These are phyloP conservation scores for Melitaea athalia DNA, from an alignment of 2,888 invertebrate species.

Conservation along the genomic window DNA sequence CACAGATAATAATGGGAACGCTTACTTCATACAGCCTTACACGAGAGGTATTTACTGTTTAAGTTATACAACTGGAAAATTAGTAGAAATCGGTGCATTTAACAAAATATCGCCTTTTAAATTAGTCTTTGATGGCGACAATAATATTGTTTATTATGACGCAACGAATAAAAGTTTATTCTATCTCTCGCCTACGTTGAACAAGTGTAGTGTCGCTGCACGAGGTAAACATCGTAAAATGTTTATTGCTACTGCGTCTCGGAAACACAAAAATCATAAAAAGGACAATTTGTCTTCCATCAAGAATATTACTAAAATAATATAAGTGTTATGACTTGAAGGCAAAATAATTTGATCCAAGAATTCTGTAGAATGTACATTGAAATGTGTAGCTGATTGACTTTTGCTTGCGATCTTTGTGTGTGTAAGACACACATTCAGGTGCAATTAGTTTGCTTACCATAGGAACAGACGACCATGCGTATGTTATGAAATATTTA, in stretches of 20 bases:
- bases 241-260: constrained; percentile 23
- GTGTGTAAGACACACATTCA: neutral
- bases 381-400: neutral
- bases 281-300: constrained; percentile 9
- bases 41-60: constrained; percentile 60
- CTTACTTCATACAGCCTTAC: constrained; percentile 58
- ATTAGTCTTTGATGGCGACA: constrained; percentile 60
- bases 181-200: constrained; percentile 60
- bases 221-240: constrained; percentile 43
- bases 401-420: neutral
- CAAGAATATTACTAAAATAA: constrained; percentile 22
- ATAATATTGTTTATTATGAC: constrained; percentile 64
- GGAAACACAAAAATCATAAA: constrained; percentile 27
- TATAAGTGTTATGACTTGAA: neutral
- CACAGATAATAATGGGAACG: constrained; percentile 56
- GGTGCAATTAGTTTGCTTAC: too few species aligned
- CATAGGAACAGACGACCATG: too few species aligned
- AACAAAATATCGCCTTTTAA: constrained; percentile 52
- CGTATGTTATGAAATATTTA: too few species aligned
- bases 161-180: constrained; percentile 53
- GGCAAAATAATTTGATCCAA: too few species aligned
- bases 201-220: constrained; percentile 52
- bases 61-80: constrained; percentile 48
- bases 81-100: constrained; percentile 59
- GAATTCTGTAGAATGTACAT: too few species aligned